Base-by-base conservation (phyloP, 2,888 invertebrate species). In the Sphaerophoria taeniata region DNA sequence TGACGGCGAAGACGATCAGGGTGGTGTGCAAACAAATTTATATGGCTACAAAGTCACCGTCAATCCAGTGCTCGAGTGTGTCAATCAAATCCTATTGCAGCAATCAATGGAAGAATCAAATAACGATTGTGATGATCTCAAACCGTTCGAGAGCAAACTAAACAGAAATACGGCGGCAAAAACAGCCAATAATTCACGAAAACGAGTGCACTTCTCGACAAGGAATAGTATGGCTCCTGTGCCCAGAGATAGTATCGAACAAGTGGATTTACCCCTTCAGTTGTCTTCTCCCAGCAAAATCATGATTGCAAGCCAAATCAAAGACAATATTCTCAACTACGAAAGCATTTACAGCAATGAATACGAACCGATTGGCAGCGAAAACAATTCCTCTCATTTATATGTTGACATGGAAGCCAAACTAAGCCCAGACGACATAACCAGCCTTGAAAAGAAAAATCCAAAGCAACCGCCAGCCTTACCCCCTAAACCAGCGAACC, bases 61-160 rank as follows among this genome's bases (percentile, higher is more conserved):
- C 88, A 97, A 97, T 92, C 97, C 97, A 0, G 97, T 97, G 6
- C 92, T 97, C 65, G 97, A 97, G 91, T 97, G 97, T 89, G 96
- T 97, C 87, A 97, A 97, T 92, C 97, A 92, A 92, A 97, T 97
- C 88, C 92, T 97, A 49, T 92, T 97, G 39, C 95, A 96, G 88
- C 96, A 97, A 90, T 94, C 94, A 24, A 93, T 94, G 90, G 94
- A 94, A 85, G 94, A 91, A 36, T 88, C 90, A 3, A 79, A 89
- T 11, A 87, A 88, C 6, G 39, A 60, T 0, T 24, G 60, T 9
- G 24, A 60, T 9, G 24, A 60, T 12, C 14, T 43, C 3, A 60
- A 60, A 24, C 60, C 60, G 5, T 60, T 43, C 6, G 60, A 43
- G 60, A 79, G 88, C 24, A 24, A 83, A 45, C 43, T 45, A 11